A percentile compares a stretch with the other conserved stretches of the same genome.
phyloP scores from a whole-genome alignment of 1,140 invertebrate genomes.

The Drosophila auraria region DNA sequence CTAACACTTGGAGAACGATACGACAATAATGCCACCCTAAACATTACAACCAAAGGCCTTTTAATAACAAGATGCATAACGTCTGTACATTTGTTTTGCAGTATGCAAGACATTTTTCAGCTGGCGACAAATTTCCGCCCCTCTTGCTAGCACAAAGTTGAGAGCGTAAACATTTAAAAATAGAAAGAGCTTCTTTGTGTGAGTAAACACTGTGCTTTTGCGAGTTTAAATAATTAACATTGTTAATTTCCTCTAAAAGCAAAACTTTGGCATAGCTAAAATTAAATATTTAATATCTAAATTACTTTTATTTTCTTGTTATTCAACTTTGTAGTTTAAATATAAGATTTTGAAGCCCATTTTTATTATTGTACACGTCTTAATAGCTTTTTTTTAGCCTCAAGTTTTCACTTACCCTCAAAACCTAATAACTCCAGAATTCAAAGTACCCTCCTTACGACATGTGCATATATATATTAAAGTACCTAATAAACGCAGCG shows the following conservation, averaged over 20 bases:
- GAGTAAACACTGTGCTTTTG: too few species aligned
- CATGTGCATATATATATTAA: constrained; percentile 3
- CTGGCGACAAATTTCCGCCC: too few species aligned
- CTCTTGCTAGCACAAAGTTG: too few species aligned
- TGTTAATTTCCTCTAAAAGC: too few species aligned
- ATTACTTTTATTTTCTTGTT: background rate
- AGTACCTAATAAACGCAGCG: constrained; percentile 7
- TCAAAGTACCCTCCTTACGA: background rate
- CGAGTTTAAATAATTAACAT: too few species aligned
- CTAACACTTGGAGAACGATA: background rate
- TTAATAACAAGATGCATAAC: too few species aligned
- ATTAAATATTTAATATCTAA: background rate
- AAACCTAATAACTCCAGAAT: constrained; percentile 1
- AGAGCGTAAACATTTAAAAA: too few species aligned
- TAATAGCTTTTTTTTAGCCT: background rate
- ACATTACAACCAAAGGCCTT: background rate
- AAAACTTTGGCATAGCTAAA: too few species aligned
- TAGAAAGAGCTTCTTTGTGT: too few species aligned
- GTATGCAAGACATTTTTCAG: too few species aligned
- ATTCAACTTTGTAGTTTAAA: background rate
- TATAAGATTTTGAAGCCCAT: background rate
- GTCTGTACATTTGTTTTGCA: too few species aligned
- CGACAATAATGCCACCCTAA: background rate
- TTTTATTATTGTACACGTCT: background rate
- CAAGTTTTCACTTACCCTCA: background rate